phyloP scores from a whole-genome alignment of 2,113 vertebrate genomes.

The Pygoscelis adeliae region DNA sequence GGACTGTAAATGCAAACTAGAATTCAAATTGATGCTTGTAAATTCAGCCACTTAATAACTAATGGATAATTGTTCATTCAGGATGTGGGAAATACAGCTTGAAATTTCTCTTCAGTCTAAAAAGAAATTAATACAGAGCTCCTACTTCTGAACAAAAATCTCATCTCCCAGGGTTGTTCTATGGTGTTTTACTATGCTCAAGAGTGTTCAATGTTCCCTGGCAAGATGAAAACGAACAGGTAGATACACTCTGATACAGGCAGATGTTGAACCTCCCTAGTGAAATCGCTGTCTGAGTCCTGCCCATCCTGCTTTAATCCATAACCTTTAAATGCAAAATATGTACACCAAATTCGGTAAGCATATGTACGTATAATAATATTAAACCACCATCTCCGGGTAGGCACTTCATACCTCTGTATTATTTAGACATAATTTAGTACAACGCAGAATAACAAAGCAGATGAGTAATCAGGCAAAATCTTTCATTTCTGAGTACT shows the following conservation, averaged over 20 bases:
- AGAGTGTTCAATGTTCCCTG: neutral
- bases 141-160: slow-evolving; percentile 60
- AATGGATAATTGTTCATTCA: neutral
- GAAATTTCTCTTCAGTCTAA: neutral
- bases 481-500: neutral
- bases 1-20: neutral
- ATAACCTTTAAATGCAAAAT: neutral
- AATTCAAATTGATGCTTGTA: neutral
- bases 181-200: neutral
- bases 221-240: neutral
- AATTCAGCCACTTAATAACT: neutral
- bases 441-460: neutral
- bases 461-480: neutral
- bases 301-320: neutral
- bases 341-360: neutral
- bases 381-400: neutral
- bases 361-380: neutral
- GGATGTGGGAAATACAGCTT: neutral
- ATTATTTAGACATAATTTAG: neutral
- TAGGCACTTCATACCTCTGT: neutral
- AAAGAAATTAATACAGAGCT: neutral
- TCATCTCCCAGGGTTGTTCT: neutral
- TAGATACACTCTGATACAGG: no score
- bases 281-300: neutral
- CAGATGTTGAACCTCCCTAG: neutral